phyloP scores from a whole-genome alignment of 2,888 invertebrate genomes.

The Hybos culiciformis region DNA sequence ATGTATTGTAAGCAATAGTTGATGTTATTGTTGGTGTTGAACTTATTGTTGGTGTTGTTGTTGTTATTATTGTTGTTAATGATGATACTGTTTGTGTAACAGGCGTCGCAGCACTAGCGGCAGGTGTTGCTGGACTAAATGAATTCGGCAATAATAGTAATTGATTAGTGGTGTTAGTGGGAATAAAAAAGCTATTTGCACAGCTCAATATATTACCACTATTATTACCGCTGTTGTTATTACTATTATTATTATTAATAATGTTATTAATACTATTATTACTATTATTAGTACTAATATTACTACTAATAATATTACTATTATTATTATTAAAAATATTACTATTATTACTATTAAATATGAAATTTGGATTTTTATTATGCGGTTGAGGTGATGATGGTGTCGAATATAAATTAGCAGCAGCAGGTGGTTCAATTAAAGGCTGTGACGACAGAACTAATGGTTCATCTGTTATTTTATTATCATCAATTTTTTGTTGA shows the following conservation, averaged over 20 bases:
- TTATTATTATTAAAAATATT: conserved; percentile 9
- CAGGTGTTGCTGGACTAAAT: too few species aligned
- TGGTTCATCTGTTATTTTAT: background rate
- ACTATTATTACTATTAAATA: conserved; percentile 8
- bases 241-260: too few species aligned
- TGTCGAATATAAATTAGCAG: conserved; percentile 12
- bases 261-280: too few species aligned
- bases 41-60: too few species aligned
- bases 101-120: too few species aligned
- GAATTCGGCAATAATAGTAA: too few species aligned
- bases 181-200: conserved; percentile 8
- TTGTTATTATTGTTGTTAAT: too few species aligned
- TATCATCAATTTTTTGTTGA: too few species aligned
- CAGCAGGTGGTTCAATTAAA: background rate
- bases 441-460: background rate
- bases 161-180: conserved; percentile 2
- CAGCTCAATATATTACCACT: conserved; percentile 5
- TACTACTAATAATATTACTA: conserved; percentile 9
- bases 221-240: conserved; percentile 7
- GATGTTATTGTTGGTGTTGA: too few species aligned
- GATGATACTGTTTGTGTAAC: too few species aligned
- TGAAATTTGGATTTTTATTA: background rate
- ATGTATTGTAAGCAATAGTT: too few species aligned
- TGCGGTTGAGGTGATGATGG: background rate
- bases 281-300: too few species aligned